Evolutionary conservation across 2,797 vertebrate species (phyloP).

Genomic region (Fundulus diaphanus): DNA sequence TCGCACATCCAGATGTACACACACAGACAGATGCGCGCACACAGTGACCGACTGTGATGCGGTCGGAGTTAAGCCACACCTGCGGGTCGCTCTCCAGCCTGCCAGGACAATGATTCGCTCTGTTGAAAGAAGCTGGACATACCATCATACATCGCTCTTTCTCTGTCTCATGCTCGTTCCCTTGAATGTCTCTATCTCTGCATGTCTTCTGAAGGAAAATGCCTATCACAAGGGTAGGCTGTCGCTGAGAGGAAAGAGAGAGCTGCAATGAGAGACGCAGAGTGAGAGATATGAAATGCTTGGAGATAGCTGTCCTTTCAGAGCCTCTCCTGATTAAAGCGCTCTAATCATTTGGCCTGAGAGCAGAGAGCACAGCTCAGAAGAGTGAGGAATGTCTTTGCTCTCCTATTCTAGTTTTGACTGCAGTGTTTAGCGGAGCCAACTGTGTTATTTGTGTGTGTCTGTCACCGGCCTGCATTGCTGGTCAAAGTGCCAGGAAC

Average conservation of each 20-base stretch:
- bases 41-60: slow-evolving; percentile 54
- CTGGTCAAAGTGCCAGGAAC: slow-evolving; percentile 23
- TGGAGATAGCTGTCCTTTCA: slow-evolving; percentile 77
- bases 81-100: slow-evolving; percentile 54
- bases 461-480: slow-evolving; percentile 28
- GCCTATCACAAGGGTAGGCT: slow-evolving; percentile 64
- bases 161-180: slow-evolving; percentile 48
- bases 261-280: slow-evolving; percentile 56
- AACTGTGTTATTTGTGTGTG: slow-evolving; percentile 30
- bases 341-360: slow-evolving; percentile 79
- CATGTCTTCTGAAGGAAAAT: slow-evolving; percentile 65
- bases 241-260: slow-evolving; percentile 61
- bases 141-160: slow-evolving; percentile 56
- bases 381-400: slow-evolving; percentile 76
- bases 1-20: slow-evolving; percentile 10
- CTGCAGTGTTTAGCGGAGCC: slow-evolving; percentile 58
- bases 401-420: slow-evolving; percentile 67
- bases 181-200: slow-evolving; percentile 53
- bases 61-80: slow-evolving; percentile 67
- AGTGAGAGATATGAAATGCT: slow-evolving; percentile 73
- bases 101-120: slow-evolving; percentile 76
- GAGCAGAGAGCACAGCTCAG: slow-evolving; percentile 70
- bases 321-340: slow-evolving; percentile 76
- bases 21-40: slow-evolving; percentile 26
- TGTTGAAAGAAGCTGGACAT: slow-evolving; percentile 74